Conservation (phyloP, 2,113 vertebrate genomes). For the Brachyistius frenatus region DNA sequence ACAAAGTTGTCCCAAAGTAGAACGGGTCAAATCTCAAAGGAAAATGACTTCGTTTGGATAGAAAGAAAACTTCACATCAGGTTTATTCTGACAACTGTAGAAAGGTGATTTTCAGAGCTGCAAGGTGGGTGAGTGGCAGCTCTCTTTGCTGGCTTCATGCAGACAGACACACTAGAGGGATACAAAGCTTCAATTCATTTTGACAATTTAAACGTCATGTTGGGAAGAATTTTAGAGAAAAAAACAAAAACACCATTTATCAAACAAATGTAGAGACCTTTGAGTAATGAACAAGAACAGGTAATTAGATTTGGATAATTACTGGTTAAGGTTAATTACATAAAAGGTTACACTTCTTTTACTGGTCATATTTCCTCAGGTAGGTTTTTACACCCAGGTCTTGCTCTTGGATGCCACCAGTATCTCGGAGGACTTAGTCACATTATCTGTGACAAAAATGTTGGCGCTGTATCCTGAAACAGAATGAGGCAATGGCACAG, state of each 20-base stretch:
- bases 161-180: not conserved
- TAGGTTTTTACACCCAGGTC: not conserved
- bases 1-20: conserved; percentile 1
- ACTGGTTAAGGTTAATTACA: not conserved
- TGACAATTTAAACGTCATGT: no score
- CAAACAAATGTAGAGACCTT: not conserved
- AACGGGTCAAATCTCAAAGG: conserved; percentile 3
- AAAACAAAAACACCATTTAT: no score
- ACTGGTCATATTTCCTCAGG: not conserved
- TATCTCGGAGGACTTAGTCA: not conserved
- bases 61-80: not conserved
- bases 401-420: not conserved
- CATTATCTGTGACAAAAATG: not conserved
- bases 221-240: no score
- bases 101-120: not conserved
- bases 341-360: not conserved
- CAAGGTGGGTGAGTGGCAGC: not conserved
- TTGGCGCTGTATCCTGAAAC: no score
- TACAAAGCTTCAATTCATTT: no score
- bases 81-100: not conserved
- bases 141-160: not conserved
- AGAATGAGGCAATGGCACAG: no score
- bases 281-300: not conserved
- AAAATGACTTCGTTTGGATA: conserved; percentile 9
- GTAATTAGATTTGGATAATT: not conserved